Base-by-base conservation (phyloP, 2,888 invertebrate species). In the Drosophila formosana region DNA sequence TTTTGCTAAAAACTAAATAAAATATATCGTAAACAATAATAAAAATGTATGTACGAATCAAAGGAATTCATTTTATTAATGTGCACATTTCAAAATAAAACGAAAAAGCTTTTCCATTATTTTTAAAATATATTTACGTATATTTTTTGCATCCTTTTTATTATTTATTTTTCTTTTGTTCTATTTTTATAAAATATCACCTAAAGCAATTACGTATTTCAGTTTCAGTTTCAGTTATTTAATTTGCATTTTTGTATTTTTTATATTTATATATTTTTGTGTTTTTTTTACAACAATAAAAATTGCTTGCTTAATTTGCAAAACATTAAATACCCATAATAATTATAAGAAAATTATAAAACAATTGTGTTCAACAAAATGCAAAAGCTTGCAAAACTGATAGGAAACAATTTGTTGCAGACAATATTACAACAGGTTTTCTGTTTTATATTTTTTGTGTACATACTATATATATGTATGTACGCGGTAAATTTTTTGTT, bases 1-100 rank as follows among this genome's bases (percentile, higher is more conserved):
- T 92, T 91, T 91, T 85, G 91, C 92, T 92, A 92, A 91, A 85
- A 91, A 90, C 91, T 92, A 92, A 91, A 88, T 89, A 83, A 87
- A 83, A 87, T 75, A 80, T 75, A 84, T 84, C 67, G 74, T 75
- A 72, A 89, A 89, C 88, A 88, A 88, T 85, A 88, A 84, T 78
- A 79, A 83, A 75, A 69, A 75, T 80, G 66, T 78, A 72, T 72
- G 84, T 80, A 73, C 73, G 67, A 70, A 65, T 71, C 66, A 57
- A 78, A 75, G 74, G 70, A 75, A 67, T 57, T 65, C 65, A 68
- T 70, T 78, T 81, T 67, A 52, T 80, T 34, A 49, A 51, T 66
- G 37, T 58, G 66, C 64, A 69, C 75, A 79, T 75, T 75, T 75
- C 60, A 78, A 80, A 80, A 68, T 69, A 75, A 78, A 80, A 80